Evolutionary conservation across 2,113 vertebrate genomes (phyloP).

Genomic region (Nematolebias whitei): DNA sequence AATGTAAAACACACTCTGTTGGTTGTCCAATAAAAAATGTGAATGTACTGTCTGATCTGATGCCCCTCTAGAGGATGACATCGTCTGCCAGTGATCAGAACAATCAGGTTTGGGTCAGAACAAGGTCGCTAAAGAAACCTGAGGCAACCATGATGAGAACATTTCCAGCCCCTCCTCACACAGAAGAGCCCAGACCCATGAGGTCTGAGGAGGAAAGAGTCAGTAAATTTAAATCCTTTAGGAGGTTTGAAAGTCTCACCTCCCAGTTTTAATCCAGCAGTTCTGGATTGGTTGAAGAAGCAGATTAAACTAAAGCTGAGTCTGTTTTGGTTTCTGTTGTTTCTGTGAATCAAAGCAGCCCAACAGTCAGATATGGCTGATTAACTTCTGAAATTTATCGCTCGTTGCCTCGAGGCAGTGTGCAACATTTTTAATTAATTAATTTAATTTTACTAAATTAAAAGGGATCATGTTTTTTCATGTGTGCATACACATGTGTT

Average conservation of each 20-base stretch:
- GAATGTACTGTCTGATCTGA: background rate
- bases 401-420: too few relatives aligned
- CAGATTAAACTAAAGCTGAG: background rate
- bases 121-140: background rate
- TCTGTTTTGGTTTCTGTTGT: too few relatives aligned
- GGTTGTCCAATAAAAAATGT: background rate
- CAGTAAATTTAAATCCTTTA: too few relatives aligned
- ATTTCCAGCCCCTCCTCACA: background rate
- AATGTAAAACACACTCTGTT: background rate
- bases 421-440: too few relatives aligned
- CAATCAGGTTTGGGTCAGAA: background rate
- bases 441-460: too few relatives aligned
- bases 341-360: conserved; percentile 5
- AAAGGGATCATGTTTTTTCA: too few relatives aligned
- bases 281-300: too few relatives aligned
- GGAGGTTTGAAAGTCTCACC: too few relatives aligned
- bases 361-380: background rate
- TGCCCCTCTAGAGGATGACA: background rate
- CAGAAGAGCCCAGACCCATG: background rate
- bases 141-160: background rate
- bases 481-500: too few relatives aligned
- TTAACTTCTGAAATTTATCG: too few relatives aligned
- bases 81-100: background rate
- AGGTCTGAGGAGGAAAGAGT: too few relatives aligned
- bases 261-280: too few relatives aligned